Base-by-base conservation (phyloP, 2,888 invertebrate genomes). In the Epistrophe eligans region DNA sequence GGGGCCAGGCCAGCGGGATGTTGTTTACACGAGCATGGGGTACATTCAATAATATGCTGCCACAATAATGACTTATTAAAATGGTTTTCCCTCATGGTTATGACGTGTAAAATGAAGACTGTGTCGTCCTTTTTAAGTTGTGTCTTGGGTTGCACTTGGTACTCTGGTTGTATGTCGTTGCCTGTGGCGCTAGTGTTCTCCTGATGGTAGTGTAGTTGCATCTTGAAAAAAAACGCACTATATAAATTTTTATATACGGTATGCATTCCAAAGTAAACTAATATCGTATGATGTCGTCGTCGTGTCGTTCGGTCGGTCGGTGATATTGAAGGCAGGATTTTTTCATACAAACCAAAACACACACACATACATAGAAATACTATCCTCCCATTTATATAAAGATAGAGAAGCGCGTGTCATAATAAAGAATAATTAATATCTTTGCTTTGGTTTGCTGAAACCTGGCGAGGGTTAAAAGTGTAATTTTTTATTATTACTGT, bases 61-160 rank as follows among this genome's bases (percentile, higher is more conserved):
- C 76, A 79, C 79, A 76, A 79, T 83, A 76, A 82, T 83, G 87
- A 87, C 87, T 87, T 83, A 87, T 87, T 87, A 87, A 87, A 87
- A 79, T 83, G 87, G 76, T 87, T 66, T 67, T 79, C 79, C 66
- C 79, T 79, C 72, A 79, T 72, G 87, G 83, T 79, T 79, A 72
- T 83, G 85, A 82, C 73, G 82, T 87, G 85, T 82, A 82, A 72
- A 76, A 66, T 66, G 83, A 83, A 71, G 82, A 72, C 72, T 38
- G 19, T 62, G 38, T 52, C 24, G 55, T 62, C 52, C n/a, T 35
- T 66, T 64, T 45, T 40, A 72, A 64, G 70, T 32, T 79, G 83
- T 55, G 60, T 79, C 76, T 76, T 72, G 38, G 50, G 76, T 60
- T 43, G 38, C 58, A 50, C 17, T 35, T 11, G 32, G 50, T 8